A percentile compares a stretch with the other conserved stretches of the same genome.
Evolutionary conservation across 2,113 vertebrate genomes (phyloP).

Genomic region (Atherinomorus stipes): DNA sequence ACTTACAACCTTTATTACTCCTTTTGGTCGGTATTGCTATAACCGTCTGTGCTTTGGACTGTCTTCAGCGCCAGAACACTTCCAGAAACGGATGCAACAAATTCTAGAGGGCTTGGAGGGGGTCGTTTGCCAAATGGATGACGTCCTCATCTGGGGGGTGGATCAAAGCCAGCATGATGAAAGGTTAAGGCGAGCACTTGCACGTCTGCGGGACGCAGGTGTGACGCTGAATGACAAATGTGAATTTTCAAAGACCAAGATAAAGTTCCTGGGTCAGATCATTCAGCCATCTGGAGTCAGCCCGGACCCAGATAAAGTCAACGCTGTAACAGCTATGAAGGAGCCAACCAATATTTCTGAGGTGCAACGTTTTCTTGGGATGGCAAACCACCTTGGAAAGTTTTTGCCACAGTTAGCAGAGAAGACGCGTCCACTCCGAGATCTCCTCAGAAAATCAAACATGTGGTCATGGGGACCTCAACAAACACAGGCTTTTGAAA

Average conservation of each 20-base stretch:
- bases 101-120: no score
- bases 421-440: not conserved
- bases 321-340: not conserved
- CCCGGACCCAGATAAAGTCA: not conserved
- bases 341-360: not conserved
- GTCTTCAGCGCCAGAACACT: no score
- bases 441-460: not conserved
- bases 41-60: no score
- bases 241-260: slow-evolving; percentile 12
- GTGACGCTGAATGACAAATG: no score
- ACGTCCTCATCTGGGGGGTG: no score
- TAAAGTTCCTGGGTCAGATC: slow-evolving; percentile 15
- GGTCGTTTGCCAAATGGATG: no score
- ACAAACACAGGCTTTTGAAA: not conserved
- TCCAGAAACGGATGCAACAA: no score
- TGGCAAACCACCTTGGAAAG: not conserved
- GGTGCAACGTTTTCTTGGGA: not conserved
- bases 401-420: not conserved
- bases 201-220: not conserved
- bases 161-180: no score
- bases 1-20: no score
- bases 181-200: not conserved
- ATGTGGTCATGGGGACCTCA: not conserved
- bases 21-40: no score
- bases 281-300: slow-evolving; percentile 1